phyloP scores from a whole-genome alignment of 1,140 invertebrate species.

The Drosophila virilis region DNA sequence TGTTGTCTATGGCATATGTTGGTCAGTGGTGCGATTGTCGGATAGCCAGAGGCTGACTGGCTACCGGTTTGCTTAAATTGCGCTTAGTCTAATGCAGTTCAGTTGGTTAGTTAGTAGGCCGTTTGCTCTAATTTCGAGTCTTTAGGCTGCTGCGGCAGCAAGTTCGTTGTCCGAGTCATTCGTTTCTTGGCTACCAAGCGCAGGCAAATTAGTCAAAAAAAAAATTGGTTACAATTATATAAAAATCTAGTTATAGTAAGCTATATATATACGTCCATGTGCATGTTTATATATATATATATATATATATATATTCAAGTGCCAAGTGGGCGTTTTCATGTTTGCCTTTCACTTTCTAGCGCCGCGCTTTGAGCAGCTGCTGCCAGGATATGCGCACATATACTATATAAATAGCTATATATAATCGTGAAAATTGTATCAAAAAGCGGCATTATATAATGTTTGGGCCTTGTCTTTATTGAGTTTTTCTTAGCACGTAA shows the following conservation, averaged over 20 bases:
- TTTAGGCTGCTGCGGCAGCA: conserved; percentile 30
- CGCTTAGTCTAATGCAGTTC: conserved; percentile 16
- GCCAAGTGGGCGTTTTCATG: conserved; percentile 74
- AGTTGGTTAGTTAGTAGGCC: conserved; percentile 30
- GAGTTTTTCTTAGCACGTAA: conserved; percentile 37
- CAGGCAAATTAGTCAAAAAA: conserved; percentile 69
- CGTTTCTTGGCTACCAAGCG: conserved; percentile 15
- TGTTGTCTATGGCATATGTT: conserved; percentile 43
- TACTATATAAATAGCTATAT: conserved; percentile 19
- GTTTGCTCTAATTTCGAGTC: conserved; percentile 35
- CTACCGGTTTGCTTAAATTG: conserved; percentile 45
- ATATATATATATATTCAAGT: conserved; percentile 6
- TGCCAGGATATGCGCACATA: conserved; percentile 60
- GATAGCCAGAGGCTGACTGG: conserved; percentile 28
- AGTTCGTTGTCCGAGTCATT: conserved; percentile 36
- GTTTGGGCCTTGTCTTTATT: conserved; percentile 14
- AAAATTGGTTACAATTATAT: conserved; percentile 68
- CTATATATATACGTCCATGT: conserved; percentile 26
- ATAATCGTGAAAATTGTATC: conserved; percentile 18
- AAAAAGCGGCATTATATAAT: conserved; percentile 65
- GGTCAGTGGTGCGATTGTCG: conserved; percentile 67
- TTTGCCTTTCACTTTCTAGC: conserved; percentile 73
- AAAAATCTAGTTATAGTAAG: conserved; percentile 64
- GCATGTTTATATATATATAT: conserved; percentile 1
- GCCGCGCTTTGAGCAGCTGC: conserved; percentile 18